Evolutionary conservation across 1,140 invertebrate genomes (phyloP).

Genomic region (Orchesella cincta): DNA sequence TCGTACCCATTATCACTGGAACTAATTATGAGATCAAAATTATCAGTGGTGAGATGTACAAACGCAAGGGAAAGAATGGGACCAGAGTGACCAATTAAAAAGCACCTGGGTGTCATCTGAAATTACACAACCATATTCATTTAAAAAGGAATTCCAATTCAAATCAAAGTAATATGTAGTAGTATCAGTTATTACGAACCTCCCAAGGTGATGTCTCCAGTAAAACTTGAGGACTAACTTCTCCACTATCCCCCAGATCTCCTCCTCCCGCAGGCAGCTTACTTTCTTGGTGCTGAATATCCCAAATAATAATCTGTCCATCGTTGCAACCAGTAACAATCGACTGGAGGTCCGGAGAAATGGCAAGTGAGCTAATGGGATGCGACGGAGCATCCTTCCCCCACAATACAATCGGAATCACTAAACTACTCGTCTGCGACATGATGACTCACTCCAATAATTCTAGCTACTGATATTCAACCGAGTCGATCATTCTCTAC

Average conservation of each 20-base stretch:
- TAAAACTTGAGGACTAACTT: constrained; percentile 7
- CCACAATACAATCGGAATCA: constrained; percentile 96
- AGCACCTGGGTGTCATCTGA: constrained; percentile 89
- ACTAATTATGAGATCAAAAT: constrained; percentile 83
- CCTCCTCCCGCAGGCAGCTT: not conserved
- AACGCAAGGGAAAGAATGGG: constrained; percentile 86
- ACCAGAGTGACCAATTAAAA: constrained; percentile 92
- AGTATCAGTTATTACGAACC: constrained; percentile 17
- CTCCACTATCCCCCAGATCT: not conserved
- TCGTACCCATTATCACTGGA: constrained; percentile 85
- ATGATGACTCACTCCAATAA: not conserved
- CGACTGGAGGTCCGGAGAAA: constrained; percentile 88
- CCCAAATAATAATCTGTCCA: constrained; percentile 97
- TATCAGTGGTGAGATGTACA: constrained; percentile 69
- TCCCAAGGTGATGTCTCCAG: constrained; percentile 1
- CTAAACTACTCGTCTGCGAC: constrained; percentile 70
- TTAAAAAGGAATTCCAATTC: constrained; percentile 8
- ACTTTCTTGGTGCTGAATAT: constrained; percentile 73
- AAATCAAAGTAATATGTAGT: not conserved
- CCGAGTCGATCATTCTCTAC: no score
- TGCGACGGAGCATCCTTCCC: constrained; percentile 92
- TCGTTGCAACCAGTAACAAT: constrained; percentile 96
- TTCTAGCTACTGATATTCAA: no score
- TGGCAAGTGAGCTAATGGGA: constrained; percentile 89
- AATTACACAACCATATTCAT: constrained; percentile 52